phyloP scores from a whole-genome alignment of 2,888 invertebrate genomes.

The Diarsia dahlii region DNA sequence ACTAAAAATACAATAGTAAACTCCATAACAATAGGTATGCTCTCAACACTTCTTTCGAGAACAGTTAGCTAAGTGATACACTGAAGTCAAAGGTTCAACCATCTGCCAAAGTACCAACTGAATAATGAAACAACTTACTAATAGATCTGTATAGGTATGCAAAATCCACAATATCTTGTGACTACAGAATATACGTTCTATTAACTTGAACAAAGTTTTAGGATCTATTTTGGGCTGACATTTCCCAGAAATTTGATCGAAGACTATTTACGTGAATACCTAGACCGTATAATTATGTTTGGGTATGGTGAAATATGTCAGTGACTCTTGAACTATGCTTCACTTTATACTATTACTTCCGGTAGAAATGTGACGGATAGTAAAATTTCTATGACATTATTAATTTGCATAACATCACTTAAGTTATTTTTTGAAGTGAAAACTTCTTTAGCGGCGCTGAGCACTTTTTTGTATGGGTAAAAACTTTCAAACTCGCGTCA shows the following conservation, averaged over 20 bases:
- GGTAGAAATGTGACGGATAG: no score
- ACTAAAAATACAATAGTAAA: neutral
- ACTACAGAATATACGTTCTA: neutral
- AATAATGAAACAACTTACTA: conserved; percentile 27
- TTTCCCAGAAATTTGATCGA: conserved; percentile 8
- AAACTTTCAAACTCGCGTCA: no score
- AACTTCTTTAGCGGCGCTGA: no score
- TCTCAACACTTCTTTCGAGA: neutral
- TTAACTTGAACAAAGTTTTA: neutral
- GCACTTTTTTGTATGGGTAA: no score
- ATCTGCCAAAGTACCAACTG: conserved; percentile 7
- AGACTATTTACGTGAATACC: neutral
- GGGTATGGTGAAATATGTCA: neutral
- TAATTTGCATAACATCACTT: no score
- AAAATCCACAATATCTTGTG: conserved; percentile 37
- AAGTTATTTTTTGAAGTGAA: no score
- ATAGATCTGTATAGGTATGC: neutral
- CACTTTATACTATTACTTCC: no score
- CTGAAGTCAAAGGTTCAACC: neutral
- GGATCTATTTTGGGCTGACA: conserved; percentile 8
- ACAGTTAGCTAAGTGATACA: neutral
- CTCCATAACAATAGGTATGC: neutral
- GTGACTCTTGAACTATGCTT: neutral
- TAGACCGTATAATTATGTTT: neutral
- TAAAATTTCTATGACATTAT: no score